Evolutionary conservation across 2,113 vertebrate species (phyloP).

Genomic region (Zeus faber): DNA sequence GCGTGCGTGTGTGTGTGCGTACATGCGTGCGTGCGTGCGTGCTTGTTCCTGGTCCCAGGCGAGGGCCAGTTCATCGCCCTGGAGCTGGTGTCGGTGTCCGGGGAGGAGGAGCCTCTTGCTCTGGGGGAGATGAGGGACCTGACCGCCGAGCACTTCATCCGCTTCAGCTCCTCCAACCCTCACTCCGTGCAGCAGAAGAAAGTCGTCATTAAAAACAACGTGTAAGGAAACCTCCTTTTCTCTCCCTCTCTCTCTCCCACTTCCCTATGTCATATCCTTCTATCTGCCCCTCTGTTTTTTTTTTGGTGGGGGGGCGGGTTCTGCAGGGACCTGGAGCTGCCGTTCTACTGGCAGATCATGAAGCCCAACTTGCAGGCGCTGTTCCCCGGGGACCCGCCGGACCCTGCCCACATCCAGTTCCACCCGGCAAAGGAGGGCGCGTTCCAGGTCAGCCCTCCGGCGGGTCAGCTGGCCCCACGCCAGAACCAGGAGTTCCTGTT

Average conservation of each 20-base stretch:
- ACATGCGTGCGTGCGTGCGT: too few species aligned
- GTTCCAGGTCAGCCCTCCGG: constrained; percentile 79
- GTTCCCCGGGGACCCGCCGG: constrained; percentile 55
- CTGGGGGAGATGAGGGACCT: constrained; percentile 75
- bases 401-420: constrained; percentile 54
- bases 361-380: constrained; percentile 78
- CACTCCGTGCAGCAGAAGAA: constrained; percentile 63
- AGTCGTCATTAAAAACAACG: constrained; percentile 80
- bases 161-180: constrained; percentile 81
- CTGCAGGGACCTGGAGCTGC: constrained; percentile 83
- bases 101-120: constrained; percentile 63
- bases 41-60: too few species aligned
- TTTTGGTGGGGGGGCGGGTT: too few species aligned
- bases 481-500: constrained; percentile 80
- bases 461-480: constrained; percentile 75
- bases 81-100: constrained; percentile 78
- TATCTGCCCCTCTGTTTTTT: not conserved
- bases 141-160: constrained; percentile 80
- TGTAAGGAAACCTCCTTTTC: constrained; percentile 68
- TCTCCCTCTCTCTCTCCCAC: not conserved
- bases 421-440: constrained; percentile 65
- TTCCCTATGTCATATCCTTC: too few species aligned
- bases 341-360: constrained; percentile 86
- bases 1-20: constrained; percentile 3
- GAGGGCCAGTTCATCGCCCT: constrained; percentile 79